phyloP scores from a whole-genome alignment of 1,140 invertebrate genomes.

The Zeugodacus cucurbitae region DNA sequence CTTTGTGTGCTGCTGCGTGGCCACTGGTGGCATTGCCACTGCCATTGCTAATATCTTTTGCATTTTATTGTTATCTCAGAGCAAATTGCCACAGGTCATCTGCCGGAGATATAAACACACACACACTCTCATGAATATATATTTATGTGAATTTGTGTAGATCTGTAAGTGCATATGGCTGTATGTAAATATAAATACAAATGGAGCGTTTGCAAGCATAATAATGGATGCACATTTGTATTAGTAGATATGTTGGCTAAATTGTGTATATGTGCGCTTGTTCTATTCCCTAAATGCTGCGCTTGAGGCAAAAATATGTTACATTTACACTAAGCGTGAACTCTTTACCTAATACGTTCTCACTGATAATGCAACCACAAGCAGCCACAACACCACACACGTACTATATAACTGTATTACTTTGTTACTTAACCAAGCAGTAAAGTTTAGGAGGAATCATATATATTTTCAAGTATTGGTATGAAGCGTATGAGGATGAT shows the following conservation, averaged over 20 bases:
- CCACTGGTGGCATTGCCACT: background rate
- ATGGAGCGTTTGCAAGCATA: background rate
- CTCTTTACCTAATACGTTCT: slow-evolving; percentile 13
- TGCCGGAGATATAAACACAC: background rate
- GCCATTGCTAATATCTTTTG: slow-evolving; percentile 17
- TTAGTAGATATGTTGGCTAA: background rate
- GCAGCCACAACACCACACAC: background rate
- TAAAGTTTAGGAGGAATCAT: background rate
- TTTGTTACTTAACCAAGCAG: background rate
- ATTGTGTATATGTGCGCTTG: background rate
- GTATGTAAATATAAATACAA: background rate
- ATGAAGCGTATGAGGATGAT: too few relatives aligned
- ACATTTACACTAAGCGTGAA: background rate
- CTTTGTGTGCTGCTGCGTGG: background rate
- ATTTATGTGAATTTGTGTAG: too few relatives aligned
- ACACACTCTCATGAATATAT: background rate
- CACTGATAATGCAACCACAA: background rate
- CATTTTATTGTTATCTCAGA: slow-evolving; percentile 35
- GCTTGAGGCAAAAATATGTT: background rate
- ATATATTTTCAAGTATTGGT: too few relatives aligned
- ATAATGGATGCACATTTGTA: background rate
- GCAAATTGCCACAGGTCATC: slow-evolving; percentile 33
- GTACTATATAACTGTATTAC: background rate
- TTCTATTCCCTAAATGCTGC: background rate
- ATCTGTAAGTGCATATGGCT: too few relatives aligned